A percentile compares a stretch with the other conserved stretches of the same genome.
These are phyloP conservation scores for Acleris sparsana DNA, from an alignment of 2,888 invertebrate species.

Conservation along the genomic window DNA sequence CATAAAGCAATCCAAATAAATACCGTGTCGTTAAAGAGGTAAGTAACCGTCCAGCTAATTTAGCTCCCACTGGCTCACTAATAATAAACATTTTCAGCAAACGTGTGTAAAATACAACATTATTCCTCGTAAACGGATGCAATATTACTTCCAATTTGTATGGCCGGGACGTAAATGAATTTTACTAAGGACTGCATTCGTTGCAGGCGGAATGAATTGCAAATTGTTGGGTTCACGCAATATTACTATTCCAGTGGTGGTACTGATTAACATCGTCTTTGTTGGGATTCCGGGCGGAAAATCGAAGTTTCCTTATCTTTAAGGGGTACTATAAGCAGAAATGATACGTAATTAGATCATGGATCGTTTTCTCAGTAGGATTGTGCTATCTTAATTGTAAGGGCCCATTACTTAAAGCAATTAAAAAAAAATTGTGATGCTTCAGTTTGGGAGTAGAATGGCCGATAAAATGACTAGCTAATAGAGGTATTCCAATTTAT, in stretches of 20 bases:
- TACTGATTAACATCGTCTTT: slow-evolving; percentile 13
- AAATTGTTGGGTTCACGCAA: slow-evolving; percentile 16
- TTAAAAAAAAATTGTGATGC: too few species aligned
- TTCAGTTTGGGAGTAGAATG: too few species aligned
- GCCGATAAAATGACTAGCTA: too few species aligned
- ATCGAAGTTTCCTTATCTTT: background rate
- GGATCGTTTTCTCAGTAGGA: background rate
- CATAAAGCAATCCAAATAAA: too few species aligned
- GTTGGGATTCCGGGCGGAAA: slow-evolving; percentile 1
- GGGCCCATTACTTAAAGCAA: too few species aligned
- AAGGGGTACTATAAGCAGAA: too few species aligned
- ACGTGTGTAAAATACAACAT: background rate
- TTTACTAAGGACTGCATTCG: slow-evolving; percentile 15
- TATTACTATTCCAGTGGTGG: slow-evolving; percentile 12
- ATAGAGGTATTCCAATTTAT: too few species aligned
- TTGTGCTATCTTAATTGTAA: too few species aligned
- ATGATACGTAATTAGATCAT: background rate
- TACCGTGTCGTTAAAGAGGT: too few species aligned
- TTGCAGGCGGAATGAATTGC: slow-evolving; percentile 11
- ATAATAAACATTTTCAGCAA: background rate
- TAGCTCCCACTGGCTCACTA: background rate
- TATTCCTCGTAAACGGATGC: background rate
- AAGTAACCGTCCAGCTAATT: too few species aligned
- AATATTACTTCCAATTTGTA: slow-evolving; percentile 4
- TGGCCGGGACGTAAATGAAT: slow-evolving; percentile 16